phyloP scores from a whole-genome alignment of 2,797 vertebrate genomes.

The Lemur catta region DNA sequence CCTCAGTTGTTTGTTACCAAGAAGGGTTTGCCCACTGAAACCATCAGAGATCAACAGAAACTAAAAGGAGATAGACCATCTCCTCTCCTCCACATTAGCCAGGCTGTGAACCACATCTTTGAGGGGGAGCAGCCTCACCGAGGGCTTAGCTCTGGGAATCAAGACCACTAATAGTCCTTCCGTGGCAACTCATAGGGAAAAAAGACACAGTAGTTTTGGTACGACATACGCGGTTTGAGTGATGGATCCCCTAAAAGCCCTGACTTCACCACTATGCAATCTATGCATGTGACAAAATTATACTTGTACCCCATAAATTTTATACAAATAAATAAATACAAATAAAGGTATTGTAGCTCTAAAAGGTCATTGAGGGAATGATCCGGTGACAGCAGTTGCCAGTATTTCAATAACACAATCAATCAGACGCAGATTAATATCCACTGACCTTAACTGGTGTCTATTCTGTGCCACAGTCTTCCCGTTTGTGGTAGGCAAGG shows the following conservation, averaged over 20 bases:
- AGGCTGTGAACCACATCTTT: not conserved
- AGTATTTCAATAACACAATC: not conserved
- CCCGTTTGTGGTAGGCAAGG: not conserved
- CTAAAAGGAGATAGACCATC: accelerated
- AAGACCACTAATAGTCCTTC: not conserved
- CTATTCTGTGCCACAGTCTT: not conserved
- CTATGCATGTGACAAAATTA: not conserved
- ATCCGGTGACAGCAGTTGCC: not conserved
- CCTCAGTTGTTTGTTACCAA: not conserved
- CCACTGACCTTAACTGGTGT: not conserved
- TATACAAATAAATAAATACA: not conserved
- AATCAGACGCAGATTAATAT: not conserved
- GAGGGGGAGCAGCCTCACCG: no score
- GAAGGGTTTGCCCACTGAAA: not conserved
- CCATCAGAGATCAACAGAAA: not conserved
- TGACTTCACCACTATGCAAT: not conserved
- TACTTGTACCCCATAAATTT: not conserved
- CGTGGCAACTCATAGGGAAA: not conserved
- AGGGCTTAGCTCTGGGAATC: not conserved
- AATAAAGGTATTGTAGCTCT: not conserved
- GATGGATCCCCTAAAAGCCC: not conserved
- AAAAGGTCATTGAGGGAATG: not conserved
- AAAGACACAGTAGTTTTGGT: not conserved
- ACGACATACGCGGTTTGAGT: not conserved
- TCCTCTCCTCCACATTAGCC: no score